These are phyloP conservation scores for Perithous albicinctus DNA, from an alignment of 2,888 invertebrate species.

Conservation along the genomic window DNA sequence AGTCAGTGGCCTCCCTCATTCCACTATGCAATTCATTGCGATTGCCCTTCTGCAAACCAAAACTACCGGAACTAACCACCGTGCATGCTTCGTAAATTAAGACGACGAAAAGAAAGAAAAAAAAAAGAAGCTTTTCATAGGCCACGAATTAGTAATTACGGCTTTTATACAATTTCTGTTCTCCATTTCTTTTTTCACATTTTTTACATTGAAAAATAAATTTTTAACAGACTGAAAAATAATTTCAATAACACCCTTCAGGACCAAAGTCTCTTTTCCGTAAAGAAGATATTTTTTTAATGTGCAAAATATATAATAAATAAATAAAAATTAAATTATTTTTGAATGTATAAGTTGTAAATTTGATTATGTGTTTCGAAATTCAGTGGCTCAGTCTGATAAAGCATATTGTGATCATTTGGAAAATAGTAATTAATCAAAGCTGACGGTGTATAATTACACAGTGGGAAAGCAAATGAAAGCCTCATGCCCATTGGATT, in stretches of 20 bases:
- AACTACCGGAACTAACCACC: slow-evolving; percentile 34
- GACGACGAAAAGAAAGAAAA: not conserved
- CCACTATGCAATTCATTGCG: slow-evolving; percentile 70
- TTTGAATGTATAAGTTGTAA: no score
- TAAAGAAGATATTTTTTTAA: not conserved
- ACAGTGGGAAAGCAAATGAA: slow-evolving; percentile 38
- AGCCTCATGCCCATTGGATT: slow-evolving; percentile 44
- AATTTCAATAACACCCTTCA: no score
- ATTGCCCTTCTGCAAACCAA: slow-evolving; percentile 70
- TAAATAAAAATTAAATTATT: no score
- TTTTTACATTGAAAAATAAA: not conserved
- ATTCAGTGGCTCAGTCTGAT: not conserved
- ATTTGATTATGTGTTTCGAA: not conserved
- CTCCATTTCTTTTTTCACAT: not conserved
- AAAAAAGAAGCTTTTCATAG: slow-evolving; percentile 21
- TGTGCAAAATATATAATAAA: no score
- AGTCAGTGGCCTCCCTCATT: slow-evolving; percentile 52
- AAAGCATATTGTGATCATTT: not conserved
- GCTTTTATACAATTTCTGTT: not conserved
- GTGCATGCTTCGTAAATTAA: slow-evolving; percentile 54
- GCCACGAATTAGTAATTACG: not conserved
- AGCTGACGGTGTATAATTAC: slow-evolving; percentile 31
- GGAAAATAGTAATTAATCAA: slow-evolving; percentile 34
- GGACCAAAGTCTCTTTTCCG: no score
- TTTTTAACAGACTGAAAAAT: no score